A percentile compares a stretch with the other conserved stretches of the same genome.
Conservation (phyloP, 2,888 invertebrate species). For the Lapara coniferarum region DNA sequence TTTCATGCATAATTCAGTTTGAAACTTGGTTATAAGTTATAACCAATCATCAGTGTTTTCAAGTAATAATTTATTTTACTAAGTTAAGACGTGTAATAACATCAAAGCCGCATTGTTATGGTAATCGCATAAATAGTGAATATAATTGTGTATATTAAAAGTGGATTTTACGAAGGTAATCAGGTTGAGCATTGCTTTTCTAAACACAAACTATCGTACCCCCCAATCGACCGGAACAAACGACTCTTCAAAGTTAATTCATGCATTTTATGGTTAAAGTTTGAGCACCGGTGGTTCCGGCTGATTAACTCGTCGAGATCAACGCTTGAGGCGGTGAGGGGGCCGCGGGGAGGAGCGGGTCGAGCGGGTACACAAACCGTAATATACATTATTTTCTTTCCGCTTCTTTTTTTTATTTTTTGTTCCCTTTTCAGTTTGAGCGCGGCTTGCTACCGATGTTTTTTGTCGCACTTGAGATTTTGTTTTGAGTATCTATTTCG, state of each 20-base stretch:
- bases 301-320: conserved; percentile 79
- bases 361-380: conserved; percentile 53
- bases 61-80: too few relatives aligned
- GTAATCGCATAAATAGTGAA: too few relatives aligned
- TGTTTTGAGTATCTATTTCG: conserved; percentile 1
- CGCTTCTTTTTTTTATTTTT: conserved; percentile 56
- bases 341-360: conserved; percentile 47
- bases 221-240: not conserved
- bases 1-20: too few relatives aligned
- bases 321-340: conserved; percentile 46
- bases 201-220: not conserved
- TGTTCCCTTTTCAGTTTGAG: conserved; percentile 48
- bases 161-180: too few relatives aligned
- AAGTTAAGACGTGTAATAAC: too few relatives aligned
- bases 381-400: conserved; percentile 71
- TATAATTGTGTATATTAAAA: too few relatives aligned
- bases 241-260: conserved; percentile 4
- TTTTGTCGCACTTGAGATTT: conserved; percentile 12
- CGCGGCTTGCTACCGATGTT: conserved; percentile 21
- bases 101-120: too few relatives aligned
- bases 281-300: conserved; percentile 58
- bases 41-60: too few relatives aligned
- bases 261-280: conserved; percentile 36
- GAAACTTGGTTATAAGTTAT: too few relatives aligned
- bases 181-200: too few relatives aligned